phyloP scores from a whole-genome alignment of 2,888 invertebrate species.

The Theretra japonica region DNA sequence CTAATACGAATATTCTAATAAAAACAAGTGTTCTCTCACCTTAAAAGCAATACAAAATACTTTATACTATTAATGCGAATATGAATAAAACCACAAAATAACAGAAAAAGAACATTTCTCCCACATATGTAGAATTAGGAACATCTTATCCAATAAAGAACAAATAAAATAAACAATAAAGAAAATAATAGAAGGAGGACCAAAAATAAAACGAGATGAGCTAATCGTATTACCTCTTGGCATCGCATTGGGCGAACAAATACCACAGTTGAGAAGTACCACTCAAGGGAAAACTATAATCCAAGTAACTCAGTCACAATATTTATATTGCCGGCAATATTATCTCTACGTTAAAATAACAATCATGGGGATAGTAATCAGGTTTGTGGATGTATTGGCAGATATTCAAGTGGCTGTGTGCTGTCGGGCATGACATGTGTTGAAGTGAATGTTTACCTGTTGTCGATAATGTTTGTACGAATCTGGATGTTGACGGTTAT shows the following conservation, averaged over 20 bases:
- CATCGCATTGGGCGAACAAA: slow-evolving; percentile 46
- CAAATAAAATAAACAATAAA: slow-evolving; percentile 41
- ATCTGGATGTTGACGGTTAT: no score
- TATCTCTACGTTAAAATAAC: slow-evolving; percentile 16
- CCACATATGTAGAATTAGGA: neutral
- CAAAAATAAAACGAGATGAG: slow-evolving; percentile 34
- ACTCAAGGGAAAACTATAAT: slow-evolving; percentile 43
- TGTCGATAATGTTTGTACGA: no score
- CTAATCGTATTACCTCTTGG: slow-evolving; percentile 49
- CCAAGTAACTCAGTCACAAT: slow-evolving; percentile 38
- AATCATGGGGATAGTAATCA: neutral
- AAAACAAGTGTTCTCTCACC: no score
- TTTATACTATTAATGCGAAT: neutral
- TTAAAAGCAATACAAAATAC: no score
- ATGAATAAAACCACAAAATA: neutral
- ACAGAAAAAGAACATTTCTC: neutral
- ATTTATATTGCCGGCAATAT: slow-evolving; percentile 28
- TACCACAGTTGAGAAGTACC: slow-evolving; percentile 46
- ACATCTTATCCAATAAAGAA: slow-evolving; percentile 36
- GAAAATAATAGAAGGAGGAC: slow-evolving; percentile 25
- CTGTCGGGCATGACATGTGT: neutral
- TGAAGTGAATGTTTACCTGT: neutral
- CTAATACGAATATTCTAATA: no score
- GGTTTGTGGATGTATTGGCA: neutral
- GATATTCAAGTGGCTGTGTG: neutral